Evolutionary conservation across 1,140 invertebrate species (phyloP).

Genomic region (Orius laevigatus): DNA sequence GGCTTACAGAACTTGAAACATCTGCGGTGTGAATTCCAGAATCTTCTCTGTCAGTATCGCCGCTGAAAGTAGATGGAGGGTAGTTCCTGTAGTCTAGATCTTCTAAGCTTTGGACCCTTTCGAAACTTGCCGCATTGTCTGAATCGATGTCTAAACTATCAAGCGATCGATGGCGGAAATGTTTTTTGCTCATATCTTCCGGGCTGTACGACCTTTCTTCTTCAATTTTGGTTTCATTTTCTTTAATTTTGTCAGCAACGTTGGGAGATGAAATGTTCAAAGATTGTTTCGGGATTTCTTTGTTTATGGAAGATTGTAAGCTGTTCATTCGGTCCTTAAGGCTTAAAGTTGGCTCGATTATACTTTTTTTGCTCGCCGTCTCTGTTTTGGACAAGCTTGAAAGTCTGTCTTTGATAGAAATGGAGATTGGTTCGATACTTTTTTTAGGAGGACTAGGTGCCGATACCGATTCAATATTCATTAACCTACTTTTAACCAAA

Average conservation of each 20-base stretch:
- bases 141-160: constrained; percentile 42
- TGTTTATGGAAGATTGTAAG: constrained; percentile 33
- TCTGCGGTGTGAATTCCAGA: constrained; percentile 66
- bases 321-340: constrained; percentile 38
- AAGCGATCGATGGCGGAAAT: constrained; percentile 36
- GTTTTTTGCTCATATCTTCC: constrained; percentile 19
- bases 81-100: constrained; percentile 38
- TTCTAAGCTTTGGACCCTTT: constrained; percentile 46
- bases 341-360: constrained; percentile 12
- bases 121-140: constrained; percentile 34
- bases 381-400: constrained; percentile 19
- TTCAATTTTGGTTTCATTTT: constrained; percentile 1
- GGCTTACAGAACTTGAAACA: constrained; percentile 56
- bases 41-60: constrained; percentile 58
- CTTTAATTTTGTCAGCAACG: constrained; percentile 7
- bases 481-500: constrained; percentile 42
- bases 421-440: constrained; percentile 10
- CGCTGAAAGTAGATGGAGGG: constrained; percentile 30
- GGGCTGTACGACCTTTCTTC: constrained; percentile 17
- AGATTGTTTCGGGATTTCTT: constrained; percentile 29
- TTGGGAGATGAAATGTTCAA: background rate
- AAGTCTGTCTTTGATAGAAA: constrained; percentile 21
- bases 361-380: background rate
- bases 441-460: background rate
- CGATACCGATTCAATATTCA: constrained; percentile 36